Percentiles rank a stretch among this genome's conserved stretches.
Evolutionary conservation across 2,113 vertebrate genomes (phyloP).

Genomic region (Upupa epops): DNA sequence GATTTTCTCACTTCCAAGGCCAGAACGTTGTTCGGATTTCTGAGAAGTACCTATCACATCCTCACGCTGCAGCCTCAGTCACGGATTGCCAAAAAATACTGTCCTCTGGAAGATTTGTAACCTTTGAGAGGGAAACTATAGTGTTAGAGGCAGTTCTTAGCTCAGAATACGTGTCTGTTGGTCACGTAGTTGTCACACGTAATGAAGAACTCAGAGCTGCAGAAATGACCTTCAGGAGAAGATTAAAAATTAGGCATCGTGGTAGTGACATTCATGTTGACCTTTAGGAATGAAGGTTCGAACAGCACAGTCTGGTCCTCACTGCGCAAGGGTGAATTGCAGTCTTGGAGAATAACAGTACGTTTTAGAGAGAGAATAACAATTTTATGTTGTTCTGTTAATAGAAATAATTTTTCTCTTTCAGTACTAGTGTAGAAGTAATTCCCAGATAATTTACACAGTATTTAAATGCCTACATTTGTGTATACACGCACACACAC

Average conservation of each 20-base stretch:
- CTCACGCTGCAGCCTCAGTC: neutral
- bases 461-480: neutral
- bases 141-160: neutral
- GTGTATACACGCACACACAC: neutral
- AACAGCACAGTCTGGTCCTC: neutral
- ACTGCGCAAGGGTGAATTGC: neutral
- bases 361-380: neutral
- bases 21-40: neutral
- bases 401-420: neutral
- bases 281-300: neutral
- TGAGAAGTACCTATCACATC: neutral
- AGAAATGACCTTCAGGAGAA: neutral
- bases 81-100: neutral
- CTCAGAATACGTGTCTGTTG: neutral
- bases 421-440: neutral
- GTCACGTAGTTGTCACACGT: neutral
- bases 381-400: neutral
- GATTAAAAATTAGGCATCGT: neutral
- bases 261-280: neutral
- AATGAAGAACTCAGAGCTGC: neutral
- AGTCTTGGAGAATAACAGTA: neutral
- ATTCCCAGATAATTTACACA: neutral
- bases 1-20: neutral
- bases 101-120: neutral
- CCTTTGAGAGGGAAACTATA: neutral